phyloP scores from a whole-genome alignment of 2,797 vertebrate genomes.

The Distichodus sexfasciatus region DNA sequence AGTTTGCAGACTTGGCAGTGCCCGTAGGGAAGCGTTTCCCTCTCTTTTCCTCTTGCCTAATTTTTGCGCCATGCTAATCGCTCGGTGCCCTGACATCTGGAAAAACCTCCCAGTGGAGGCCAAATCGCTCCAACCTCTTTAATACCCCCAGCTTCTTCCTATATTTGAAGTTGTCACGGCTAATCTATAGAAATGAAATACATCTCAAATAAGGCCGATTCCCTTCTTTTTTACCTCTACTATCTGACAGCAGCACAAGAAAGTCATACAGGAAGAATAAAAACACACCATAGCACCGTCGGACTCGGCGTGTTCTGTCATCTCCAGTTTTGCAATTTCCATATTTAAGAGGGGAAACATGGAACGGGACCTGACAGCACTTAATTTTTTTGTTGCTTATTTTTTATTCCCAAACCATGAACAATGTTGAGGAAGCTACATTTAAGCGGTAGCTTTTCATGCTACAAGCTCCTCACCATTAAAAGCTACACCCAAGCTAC shows the following conservation, averaged over 20 bases:
- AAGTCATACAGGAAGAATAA: slow-evolving; percentile 60
- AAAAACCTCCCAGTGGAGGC: slow-evolving; percentile 64
- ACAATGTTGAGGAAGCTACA: too few relatives aligned
- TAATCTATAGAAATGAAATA: slow-evolving; percentile 68
- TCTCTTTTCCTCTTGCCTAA: slow-evolving; percentile 57
- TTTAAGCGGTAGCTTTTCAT: too few relatives aligned
- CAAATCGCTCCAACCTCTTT: slow-evolving; percentile 57
- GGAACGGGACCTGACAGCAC: slow-evolving; percentile 49
- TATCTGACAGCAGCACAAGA: slow-evolving; percentile 39
- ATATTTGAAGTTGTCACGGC: slow-evolving; percentile 72
- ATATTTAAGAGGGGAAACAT: slow-evolving; percentile 49
- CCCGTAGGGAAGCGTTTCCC: slow-evolving; percentile 41
- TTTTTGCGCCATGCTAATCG: slow-evolving; percentile 67
- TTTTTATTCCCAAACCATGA: slow-evolving; percentile 24
- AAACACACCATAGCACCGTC: slow-evolving; percentile 56
- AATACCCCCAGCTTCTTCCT: slow-evolving; percentile 48
- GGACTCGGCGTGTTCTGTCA: slow-evolving; percentile 51
- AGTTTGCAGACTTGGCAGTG: slow-evolving; percentile 55
- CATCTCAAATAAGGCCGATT: slow-evolving; percentile 51
- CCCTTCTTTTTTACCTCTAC: not conserved
- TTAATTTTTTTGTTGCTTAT: slow-evolving; percentile 43
- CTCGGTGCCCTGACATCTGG: slow-evolving; percentile 69
- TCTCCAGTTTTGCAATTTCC: slow-evolving; percentile 54
- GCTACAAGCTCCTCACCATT: too few relatives aligned
- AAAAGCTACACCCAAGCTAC: too few relatives aligned